Percentiles rank a stretch among this genome's conserved stretches.
These are phyloP conservation scores for Drosophila suzukii DNA, from an alignment of 1,140 invertebrate species.

Conservation along the genomic window DNA sequence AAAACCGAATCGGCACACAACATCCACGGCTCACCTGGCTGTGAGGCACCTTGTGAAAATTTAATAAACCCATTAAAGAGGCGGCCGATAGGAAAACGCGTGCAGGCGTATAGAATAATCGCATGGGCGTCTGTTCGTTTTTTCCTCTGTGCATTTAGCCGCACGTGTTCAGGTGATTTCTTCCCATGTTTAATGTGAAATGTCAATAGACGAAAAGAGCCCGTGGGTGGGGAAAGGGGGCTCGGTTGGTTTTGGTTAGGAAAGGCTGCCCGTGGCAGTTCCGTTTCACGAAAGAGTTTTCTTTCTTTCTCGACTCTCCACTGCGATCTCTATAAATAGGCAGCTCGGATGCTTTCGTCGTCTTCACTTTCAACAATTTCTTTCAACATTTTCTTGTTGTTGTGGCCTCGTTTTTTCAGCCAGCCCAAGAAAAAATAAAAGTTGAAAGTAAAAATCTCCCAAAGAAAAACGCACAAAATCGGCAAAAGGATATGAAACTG, in stretches of 20 bases:
- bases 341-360: conserved; percentile 31
- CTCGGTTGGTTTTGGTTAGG: background rate
- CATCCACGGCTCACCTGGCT: conserved; percentile 27
- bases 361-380: conserved; percentile 55
- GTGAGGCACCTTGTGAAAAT: conserved; percentile 52
- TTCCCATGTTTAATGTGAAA: conserved; percentile 24
- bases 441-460: conserved; percentile 23
- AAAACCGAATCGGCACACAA: conserved; percentile 14
- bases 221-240: conserved; percentile 3
- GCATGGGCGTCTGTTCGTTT: background rate
- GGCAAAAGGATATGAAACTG: conserved; percentile 2
- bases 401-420: conserved; percentile 49
- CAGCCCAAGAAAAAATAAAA: conserved; percentile 23
- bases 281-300: conserved; percentile 55
- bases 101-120: conserved; percentile 43
- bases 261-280: conserved; percentile 31
- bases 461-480: conserved; percentile 5
- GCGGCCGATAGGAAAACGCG: conserved; percentile 22
- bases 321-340: conserved; percentile 51
- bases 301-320: conserved; percentile 33
- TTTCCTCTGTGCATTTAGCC: conserved; percentile 27
- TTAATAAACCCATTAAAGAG: conserved; percentile 61
- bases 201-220: conserved; percentile 36
- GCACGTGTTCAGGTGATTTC: conserved; percentile 36
- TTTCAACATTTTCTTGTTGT: conserved; percentile 46